These are phyloP conservation scores for Pseudomyrmex gracilis DNA, from an alignment of 1,140 invertebrate species.

Conservation along the genomic window DNA sequence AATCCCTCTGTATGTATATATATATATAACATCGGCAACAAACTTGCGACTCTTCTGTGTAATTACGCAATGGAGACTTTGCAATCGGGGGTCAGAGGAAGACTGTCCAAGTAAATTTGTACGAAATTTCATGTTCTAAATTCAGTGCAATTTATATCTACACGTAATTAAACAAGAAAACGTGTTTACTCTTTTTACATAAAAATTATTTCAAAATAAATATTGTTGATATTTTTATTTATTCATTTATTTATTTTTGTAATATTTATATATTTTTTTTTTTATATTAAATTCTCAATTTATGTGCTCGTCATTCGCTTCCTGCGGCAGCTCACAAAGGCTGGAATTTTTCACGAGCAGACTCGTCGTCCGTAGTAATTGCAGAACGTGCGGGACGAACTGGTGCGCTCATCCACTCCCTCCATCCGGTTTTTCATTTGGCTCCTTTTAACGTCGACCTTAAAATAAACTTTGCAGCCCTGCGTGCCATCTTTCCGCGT, in stretches of 20 bases:
- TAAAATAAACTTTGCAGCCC: constrained; percentile 76
- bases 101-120: neutral
- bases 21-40: neutral
- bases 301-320: constrained; percentile 45
- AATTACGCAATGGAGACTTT: neutral
- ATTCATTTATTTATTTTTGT: neutral
- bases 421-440: constrained; percentile 76
- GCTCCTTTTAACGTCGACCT: constrained; percentile 74
- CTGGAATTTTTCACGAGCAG: constrained; percentile 50
- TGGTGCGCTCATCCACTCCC: constrained; percentile 54
- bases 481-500: constrained; percentile 44
- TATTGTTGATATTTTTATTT: constrained; percentile 10
- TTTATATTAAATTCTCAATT: constrained; percentile 28
- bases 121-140: neutral
- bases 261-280: neutral
- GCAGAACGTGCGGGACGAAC: constrained; percentile 59
- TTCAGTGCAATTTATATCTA: neutral
- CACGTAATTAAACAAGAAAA: neutral
- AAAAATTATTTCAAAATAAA: constrained; percentile 5
- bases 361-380: constrained; percentile 65
- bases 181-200: neutral
- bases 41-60: neutral
- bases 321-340: constrained; percentile 47
- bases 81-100: neutral
- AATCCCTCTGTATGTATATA: neutral